These are phyloP conservation scores for Myopa testacea DNA, from an alignment of 2,888 invertebrate species.

Conservation along the genomic window DNA sequence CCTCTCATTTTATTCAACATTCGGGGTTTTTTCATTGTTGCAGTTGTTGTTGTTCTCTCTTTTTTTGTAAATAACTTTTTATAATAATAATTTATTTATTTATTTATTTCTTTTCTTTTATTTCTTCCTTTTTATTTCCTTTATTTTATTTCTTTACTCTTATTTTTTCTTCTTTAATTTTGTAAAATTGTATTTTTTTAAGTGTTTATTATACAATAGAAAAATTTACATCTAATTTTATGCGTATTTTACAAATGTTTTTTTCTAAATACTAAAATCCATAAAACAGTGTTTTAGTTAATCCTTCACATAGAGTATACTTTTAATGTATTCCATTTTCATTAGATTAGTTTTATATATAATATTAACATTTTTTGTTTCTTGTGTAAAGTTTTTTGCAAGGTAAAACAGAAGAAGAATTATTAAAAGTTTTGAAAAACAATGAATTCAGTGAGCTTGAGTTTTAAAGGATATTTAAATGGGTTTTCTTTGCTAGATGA, in stretches of 20 bases:
- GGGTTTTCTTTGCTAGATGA: background rate
- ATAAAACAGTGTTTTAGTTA: background rate
- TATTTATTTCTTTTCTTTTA: slow-evolving; percentile 12
- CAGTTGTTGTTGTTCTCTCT: background rate
- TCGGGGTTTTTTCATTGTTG: slow-evolving; percentile 26
- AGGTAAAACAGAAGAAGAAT: background rate
- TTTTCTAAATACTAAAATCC: background rate
- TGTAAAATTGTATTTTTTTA: background rate
- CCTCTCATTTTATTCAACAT: background rate
- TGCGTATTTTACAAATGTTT: slow-evolving; percentile 31
- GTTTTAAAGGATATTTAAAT: background rate
- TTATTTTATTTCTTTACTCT: slow-evolving; percentile 37
- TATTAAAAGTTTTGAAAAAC: background rate
- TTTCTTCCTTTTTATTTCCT: slow-evolving; percentile 39
- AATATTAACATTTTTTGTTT: background rate
- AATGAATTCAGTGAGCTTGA: background rate
- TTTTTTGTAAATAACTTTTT: slow-evolving; percentile 37
- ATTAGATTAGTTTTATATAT: background rate
- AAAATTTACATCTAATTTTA: slow-evolving; percentile 19
- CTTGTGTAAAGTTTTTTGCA: background rate
- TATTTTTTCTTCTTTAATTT: background rate
- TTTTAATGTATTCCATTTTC: slow-evolving; percentile 45
- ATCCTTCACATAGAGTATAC: slow-evolving; percentile 40
- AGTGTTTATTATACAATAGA: slow-evolving; percentile 38
- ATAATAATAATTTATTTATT: slow-evolving; percentile 30